phyloP scores from a whole-genome alignment of 2,797 vertebrate genomes.

The Tokudaia tokunoshimensis region DNA sequence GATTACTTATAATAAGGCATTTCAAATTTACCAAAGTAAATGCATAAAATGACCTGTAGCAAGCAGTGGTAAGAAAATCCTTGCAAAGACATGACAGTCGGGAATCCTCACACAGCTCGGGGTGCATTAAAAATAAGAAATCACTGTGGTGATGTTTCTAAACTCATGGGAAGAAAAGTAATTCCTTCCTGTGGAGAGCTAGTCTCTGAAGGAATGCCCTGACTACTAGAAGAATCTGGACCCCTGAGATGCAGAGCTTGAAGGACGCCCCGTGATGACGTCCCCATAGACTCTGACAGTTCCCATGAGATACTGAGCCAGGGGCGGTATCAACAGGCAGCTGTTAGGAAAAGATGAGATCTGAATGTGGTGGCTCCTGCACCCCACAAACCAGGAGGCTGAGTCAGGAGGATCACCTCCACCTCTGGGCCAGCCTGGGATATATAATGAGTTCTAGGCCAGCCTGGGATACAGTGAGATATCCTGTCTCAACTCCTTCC shows the following conservation, averaged over 20 bases:
- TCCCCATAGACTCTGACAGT: not conserved
- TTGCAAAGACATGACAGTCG: conserved; percentile 28
- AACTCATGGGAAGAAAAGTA: not conserved
- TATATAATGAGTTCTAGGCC: not conserved
- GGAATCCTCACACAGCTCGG: not conserved
- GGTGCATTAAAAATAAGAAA: conserved; percentile 19
- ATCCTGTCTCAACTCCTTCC: not conserved
- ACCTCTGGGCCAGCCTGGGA: not conserved
- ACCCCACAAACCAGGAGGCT: not conserved
- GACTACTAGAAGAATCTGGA: not conserved
- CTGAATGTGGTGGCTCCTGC: not conserved
- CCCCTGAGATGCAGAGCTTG: not conserved
- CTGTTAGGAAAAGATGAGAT: not conserved
- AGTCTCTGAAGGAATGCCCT: not conserved
- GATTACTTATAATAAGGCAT: conserved; percentile 50
- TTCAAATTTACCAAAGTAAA: conserved; percentile 32
- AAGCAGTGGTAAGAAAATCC: conserved; percentile 6
- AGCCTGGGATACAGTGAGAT: not conserved
- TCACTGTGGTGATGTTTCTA: not conserved
- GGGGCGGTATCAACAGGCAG: not conserved
- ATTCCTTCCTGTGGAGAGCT: not conserved
- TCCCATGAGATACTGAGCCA: not conserved
- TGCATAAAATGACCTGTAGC: not conserved
- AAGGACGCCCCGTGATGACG: not conserved
- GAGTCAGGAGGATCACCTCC: not conserved